These are phyloP conservation scores for Polydrusus pterygomalis DNA, from an alignment of 2,888 invertebrate species.

Conservation along the genomic window DNA sequence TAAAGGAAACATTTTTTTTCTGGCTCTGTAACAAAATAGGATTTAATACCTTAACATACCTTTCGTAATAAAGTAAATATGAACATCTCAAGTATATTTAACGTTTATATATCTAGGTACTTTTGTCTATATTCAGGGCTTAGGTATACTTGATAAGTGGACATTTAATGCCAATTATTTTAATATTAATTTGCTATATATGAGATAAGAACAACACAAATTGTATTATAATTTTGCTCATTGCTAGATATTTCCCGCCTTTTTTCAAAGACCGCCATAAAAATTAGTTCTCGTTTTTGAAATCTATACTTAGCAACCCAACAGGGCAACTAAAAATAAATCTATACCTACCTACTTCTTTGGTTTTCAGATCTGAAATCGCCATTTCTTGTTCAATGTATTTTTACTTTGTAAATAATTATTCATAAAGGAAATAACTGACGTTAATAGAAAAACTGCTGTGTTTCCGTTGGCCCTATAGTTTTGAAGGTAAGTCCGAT, in stretches of 20 bases:
- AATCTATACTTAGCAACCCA: constrained; percentile 52
- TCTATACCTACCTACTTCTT: constrained; percentile 41
- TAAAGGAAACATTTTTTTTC: too few relatives aligned
- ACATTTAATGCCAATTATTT: too few relatives aligned
- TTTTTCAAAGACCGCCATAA: background rate
- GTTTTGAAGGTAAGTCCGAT: background rate
- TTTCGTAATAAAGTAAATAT: too few relatives aligned
- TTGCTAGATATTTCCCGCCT: constrained; percentile 2
- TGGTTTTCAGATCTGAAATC: constrained; percentile 17
- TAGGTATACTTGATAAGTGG: too few relatives aligned
- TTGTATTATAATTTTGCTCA: too few relatives aligned
- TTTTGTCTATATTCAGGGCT: too few relatives aligned
- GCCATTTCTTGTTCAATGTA: constrained; percentile 24
- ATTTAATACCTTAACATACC: too few relatives aligned
- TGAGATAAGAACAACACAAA: too few relatives aligned
- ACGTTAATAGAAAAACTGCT: background rate
- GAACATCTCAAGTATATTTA: too few relatives aligned
- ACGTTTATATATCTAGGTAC: too few relatives aligned
- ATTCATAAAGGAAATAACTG: background rate
- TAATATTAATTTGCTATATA: too few relatives aligned
- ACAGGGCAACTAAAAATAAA: constrained; percentile 47
- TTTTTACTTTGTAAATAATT: background rate
- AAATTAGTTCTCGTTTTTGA: constrained; percentile 28
- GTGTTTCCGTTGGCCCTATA: background rate
- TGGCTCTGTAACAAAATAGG: too few relatives aligned